Percentiles rank a stretch among this genome's conserved stretches.
phyloP scores from a whole-genome alignment of 2,113 vertebrate genomes.

The Platycercus adscitus region DNA sequence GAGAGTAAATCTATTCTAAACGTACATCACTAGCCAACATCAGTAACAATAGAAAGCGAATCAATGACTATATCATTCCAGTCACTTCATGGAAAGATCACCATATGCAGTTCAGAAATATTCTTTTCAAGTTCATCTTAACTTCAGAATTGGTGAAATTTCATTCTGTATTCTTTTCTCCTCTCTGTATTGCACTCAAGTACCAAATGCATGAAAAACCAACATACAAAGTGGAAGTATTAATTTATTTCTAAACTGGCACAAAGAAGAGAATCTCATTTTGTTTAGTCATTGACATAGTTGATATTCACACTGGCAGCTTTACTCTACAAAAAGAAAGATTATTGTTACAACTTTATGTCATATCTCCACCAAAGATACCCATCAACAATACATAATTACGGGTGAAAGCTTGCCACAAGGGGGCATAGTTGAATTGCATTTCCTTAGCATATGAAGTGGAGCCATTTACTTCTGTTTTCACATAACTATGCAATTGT shows the following conservation, averaged over 20 bases:
- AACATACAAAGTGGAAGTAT: background rate
- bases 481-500: slow-evolving; percentile 28
- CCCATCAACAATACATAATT: background rate
- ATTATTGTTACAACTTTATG: background rate
- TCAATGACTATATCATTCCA: background rate
- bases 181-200: background rate
- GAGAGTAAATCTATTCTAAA: background rate
- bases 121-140: background rate
- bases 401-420: slow-evolving; percentile 5
- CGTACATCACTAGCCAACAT: background rate
- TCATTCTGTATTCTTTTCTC: background rate
- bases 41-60: background rate
- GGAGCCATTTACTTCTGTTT: slow-evolving; percentile 42
- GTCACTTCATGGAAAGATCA: background rate
- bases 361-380: background rate
- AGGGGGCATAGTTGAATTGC: slow-evolving; percentile 71
- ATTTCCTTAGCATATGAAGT: background rate
- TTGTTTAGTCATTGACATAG: background rate
- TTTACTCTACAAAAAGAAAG: background rate
- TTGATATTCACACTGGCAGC: background rate
- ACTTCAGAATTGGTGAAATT: background rate
- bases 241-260: background rate
- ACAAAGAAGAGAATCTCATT: background rate
- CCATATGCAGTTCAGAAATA: background rate
- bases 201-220: background rate